Percentiles rank a stretch among this genome's conserved stretches.
Evolutionary conservation across 2,113 vertebrate species (phyloP).

Genomic region (Pygoscelis antarcticus): DNA sequence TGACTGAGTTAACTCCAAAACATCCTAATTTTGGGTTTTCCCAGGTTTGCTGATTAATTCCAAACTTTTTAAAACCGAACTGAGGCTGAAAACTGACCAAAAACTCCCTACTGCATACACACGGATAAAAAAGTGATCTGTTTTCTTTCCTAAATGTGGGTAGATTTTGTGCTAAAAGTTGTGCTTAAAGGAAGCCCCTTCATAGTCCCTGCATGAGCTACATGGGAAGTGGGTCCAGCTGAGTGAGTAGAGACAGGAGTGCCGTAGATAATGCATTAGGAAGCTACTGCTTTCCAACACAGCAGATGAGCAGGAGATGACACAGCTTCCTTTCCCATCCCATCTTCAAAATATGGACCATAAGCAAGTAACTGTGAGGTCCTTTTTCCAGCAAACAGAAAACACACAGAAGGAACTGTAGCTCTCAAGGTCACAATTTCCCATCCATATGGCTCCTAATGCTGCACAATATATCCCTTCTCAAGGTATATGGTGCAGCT

Average conservation of each 20-base stretch:
- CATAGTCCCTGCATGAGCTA: not conserved
- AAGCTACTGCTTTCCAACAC: not conserved
- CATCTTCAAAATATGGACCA: not conserved
- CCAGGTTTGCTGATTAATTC: not conserved
- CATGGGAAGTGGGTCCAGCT: not conserved
- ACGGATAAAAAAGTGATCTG: fast-evolving
- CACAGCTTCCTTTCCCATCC: not conserved
- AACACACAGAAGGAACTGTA: not conserved
- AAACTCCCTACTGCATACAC: not conserved
- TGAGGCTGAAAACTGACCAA: not conserved
- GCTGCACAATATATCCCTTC: not conserved
- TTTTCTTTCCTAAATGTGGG: not conserved
- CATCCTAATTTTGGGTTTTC: not conserved
- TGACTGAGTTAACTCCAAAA: not conserved
- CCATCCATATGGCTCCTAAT: not conserved
- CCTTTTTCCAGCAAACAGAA: not conserved
- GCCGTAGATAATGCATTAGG: not conserved
- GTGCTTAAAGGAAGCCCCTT: not conserved
- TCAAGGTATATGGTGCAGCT: not conserved
- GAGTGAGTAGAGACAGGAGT: not conserved
- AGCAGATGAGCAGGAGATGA: not conserved
- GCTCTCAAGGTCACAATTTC: not conserved
- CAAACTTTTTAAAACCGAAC: not conserved
- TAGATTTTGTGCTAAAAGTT: not conserved
- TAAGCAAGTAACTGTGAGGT: not conserved